Base-by-base conservation (phyloP, 2,888 invertebrate genomes). In the Teleiodes luculella region DNA sequence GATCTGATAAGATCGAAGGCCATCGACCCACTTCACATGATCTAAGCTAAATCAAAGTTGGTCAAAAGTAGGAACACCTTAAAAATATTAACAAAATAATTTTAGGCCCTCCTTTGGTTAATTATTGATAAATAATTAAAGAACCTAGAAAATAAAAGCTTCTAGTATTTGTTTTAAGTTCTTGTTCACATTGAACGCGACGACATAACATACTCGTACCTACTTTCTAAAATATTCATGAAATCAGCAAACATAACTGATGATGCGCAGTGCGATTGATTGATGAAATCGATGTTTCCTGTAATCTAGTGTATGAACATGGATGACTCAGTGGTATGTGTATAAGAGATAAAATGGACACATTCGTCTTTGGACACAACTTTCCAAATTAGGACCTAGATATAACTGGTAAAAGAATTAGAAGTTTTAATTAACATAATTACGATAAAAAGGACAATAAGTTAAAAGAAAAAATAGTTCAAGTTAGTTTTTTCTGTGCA, bases 181-280 rank as follows among this genome's bases (percentile, higher is more conserved):
- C 39, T 41, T 52, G 18, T 31, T 36, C 31, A 50, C 28, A 52
- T 43, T 24, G 43, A 43, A 41, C 39, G 18, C 39, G 20, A 41
- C 39, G 18, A n/a, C n/a, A n/a, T n/a, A n/a, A n/a, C n/a, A n/a
- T n/a, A n/a, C n/a, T n/a, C n/a, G n/a, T 31, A 30, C 31, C 3
- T 13, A 78, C 80, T 80, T 80, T 80, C 80, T 80, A 80, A 79
- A 74, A 66, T 76, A 72, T 76, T 74, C 77, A 75, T 67, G 67
- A 68, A 65, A 58, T 41, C 41, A 16, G 30, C 57, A 61, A 62
- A 62, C 63, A 65, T 58, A 24, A 60, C 35, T 48, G 36, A 65
- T 65, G 65, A 65, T 64, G 64, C 66, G 63, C 62, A 64, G 59
- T 65, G 62, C 60, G 20, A 51, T 35, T 39, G 31, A 61, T 62